Percentiles rank a stretch among this genome's conserved stretches.
These are phyloP conservation scores for Oscheius sp. DNA, from an alignment of 2,888 invertebrate species.

Conservation along the genomic window DNA sequence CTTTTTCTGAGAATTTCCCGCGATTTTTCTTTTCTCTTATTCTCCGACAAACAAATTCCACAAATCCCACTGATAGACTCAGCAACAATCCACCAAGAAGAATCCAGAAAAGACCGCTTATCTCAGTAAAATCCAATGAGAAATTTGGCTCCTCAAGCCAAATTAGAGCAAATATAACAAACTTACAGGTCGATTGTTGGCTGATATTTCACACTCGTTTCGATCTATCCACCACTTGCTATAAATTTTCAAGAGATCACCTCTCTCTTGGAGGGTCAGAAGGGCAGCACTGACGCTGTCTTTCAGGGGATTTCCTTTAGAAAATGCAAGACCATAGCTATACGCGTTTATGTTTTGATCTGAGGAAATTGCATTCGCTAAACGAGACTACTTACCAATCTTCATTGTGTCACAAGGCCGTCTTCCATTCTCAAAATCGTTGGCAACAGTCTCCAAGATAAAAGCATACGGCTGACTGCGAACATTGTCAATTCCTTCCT, in stretches of 20 bases:
- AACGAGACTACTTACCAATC: background rate
- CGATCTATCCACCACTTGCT: background rate
- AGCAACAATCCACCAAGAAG: too few species aligned
- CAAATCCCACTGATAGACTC: too few species aligned
- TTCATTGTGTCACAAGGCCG: background rate
- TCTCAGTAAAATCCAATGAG: too few species aligned
- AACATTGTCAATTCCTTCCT: background rate
- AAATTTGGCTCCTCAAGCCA: too few species aligned
- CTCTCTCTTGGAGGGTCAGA: background rate
- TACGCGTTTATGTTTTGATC: background rate
- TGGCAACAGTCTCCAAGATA: background rate
- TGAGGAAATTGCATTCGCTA: background rate
- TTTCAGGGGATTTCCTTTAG: background rate
- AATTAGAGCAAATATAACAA: too few species aligned
- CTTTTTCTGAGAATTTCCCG: background rate
- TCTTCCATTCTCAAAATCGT: background rate
- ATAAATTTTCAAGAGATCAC: background rate
- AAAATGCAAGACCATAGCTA: background rate
- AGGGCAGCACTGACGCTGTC: background rate
- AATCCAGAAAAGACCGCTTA: too few species aligned
- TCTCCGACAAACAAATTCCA: too few species aligned
- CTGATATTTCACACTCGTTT: background rate
- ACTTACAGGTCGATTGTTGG: too few species aligned
- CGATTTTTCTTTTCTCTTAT: too few species aligned
- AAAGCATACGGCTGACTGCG: background rate